These are phyloP conservation scores for Anhinga anhinga DNA, from an alignment of 2,113 vertebrate species.

Conservation along the genomic window DNA sequence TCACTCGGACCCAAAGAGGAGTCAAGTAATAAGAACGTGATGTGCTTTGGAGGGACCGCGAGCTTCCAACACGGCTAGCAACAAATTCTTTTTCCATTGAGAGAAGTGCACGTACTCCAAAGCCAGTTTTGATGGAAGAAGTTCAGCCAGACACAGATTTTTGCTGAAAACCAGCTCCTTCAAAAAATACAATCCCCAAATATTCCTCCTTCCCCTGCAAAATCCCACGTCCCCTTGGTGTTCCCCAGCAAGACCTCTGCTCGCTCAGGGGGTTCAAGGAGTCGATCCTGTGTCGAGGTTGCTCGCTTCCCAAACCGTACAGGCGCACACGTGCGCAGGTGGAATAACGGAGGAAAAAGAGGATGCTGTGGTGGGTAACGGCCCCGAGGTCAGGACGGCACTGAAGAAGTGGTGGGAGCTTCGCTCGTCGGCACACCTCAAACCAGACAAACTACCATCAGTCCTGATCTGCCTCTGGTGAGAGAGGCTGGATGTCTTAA, in stretches of 20 bases:
- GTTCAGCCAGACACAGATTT: not conserved
- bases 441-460: not conserved
- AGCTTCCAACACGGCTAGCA: not conserved
- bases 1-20: not conserved
- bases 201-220: not conserved
- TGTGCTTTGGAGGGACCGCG: not conserved
- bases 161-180: not conserved
- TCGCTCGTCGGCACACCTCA: not conserved
- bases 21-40: not conserved
- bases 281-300: accelerated
- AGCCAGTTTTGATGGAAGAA: not conserved
- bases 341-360: not conserved
- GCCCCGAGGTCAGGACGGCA: not conserved
- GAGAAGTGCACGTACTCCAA: not conserved
- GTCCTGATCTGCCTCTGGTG: not conserved
- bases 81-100: not conserved
- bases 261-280: not conserved
- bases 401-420: not conserved
- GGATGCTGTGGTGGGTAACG: not conserved
- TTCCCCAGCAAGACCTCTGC: not conserved
- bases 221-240: accelerated
- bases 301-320: not conserved
- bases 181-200: not conserved
- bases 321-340: not conserved
- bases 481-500: not conserved